Evolutionary conservation across 2,888 invertebrate species (phyloP), one percentile per base, ranked within the genome.

Genomic region (Pyralis farinalis): DNA sequence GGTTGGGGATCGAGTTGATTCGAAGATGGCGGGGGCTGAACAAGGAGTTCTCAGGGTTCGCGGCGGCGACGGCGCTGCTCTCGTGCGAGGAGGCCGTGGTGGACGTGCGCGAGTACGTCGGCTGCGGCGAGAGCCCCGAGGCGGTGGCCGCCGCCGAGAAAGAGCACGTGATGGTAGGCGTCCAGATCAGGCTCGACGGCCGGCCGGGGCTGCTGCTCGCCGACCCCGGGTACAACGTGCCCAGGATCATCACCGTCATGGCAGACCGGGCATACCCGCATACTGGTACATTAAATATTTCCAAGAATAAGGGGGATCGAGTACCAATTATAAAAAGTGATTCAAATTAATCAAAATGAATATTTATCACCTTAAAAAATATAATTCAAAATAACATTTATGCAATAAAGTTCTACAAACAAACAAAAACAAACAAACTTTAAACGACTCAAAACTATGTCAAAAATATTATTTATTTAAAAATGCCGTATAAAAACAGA

Each of bases 161-260:
- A 79, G 97, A 97, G 74, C 97, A 97, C 77, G 95, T 96, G 31
- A 91, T 97, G 81, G 93, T 95, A 43, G 94, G 94, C 46, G 90
- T 96, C 68, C 93, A 92, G 57, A 90, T 96, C 45, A 81, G 91
- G 53, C 92, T 97, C 42, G 93, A 91, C 35, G 95, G 93, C 21
- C 91, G 97, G 28, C 79, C 87, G 0, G 97, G 97, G 21, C 89
- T 95, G 36, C 82, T 97, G 83, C 91, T 97, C 12, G 92, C 97
- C 29, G 97, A 97, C 89, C 96, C 97, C 0, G 97, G 97, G 10
- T 97, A 97, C 81, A 97, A 97, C 77, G 94, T 97, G 46, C 94
- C 95, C 30, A 90, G 96, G 46, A 94, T 95, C 42, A 92, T 97
- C 46, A 96, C 96, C 12, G 94, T 97, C 37, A 97, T 97, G 97